Conservation (phyloP, 1,140 invertebrate species). For the Heliconius hewitsoni region DNA sequence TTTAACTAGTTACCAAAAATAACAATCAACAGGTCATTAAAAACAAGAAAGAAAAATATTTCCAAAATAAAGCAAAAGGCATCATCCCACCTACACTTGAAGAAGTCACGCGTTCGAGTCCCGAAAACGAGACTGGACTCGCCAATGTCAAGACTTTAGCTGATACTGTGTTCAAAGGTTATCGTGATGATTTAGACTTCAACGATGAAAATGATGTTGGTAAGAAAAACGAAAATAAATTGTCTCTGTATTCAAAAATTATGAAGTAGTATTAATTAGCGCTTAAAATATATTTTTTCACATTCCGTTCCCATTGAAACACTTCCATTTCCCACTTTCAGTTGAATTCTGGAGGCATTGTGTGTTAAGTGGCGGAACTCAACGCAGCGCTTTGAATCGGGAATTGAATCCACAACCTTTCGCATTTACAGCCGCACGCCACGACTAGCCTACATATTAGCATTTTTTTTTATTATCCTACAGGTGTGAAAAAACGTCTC, state of each 20-base stretch:
- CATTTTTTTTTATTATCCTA: background rate
- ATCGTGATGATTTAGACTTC: conserved; percentile 87
- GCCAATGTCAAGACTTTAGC: conserved; percentile 66
- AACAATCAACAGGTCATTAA: conserved; percentile 81
- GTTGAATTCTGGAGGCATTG: no score
- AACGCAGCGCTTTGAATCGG: no score
- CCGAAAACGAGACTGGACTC: conserved; percentile 48
- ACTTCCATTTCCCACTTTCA: no score
- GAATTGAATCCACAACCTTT: no score
- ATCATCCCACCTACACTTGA: conserved; percentile 65
- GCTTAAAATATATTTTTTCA: no score
- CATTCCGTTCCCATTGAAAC: no score
- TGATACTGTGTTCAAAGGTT: conserved; percentile 75
- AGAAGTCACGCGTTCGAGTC: conserved; percentile 43
- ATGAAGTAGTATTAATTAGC: no score
- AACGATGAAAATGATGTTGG: conserved; percentile 87
- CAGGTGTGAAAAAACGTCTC: conserved; percentile 87
- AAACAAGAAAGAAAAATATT: conserved; percentile 81
- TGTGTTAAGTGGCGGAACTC: no score
- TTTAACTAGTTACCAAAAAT: background rate
- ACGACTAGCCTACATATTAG: no score
- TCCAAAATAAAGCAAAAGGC: conserved; percentile 77
- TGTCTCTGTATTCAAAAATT: no score
- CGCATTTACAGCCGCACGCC: no score
- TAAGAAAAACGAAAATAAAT: conserved; percentile 51